Evolutionary conservation across 2,113 vertebrate genomes (phyloP).

Genomic region (Ctenodactylus gundi): DNA sequence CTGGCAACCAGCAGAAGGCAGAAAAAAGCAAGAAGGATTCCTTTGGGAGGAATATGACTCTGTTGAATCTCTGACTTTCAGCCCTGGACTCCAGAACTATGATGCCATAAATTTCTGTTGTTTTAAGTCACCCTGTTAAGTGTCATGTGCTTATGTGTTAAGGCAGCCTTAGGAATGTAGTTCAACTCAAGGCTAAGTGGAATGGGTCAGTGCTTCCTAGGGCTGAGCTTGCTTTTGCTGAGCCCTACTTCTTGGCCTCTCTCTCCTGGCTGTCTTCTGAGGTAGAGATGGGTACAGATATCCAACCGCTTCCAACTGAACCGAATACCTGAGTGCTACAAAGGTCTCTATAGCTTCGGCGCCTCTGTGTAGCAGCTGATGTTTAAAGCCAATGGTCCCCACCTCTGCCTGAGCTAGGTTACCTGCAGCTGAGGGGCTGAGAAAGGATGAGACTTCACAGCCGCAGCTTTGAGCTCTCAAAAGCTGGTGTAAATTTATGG

Average conservation of each 20-base stretch:
- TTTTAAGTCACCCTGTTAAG: not conserved
- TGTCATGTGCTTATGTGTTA: not conserved
- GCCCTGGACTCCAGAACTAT: not conserved
- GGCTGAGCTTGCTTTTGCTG: not conserved
- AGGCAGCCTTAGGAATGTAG: not conserved
- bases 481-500: conserved; percentile 48
- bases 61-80: not conserved
- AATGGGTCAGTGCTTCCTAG: not conserved
- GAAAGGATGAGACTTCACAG: not conserved
- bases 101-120: not conserved
- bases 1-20: not conserved
- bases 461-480: conserved; percentile 21
- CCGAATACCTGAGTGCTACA: not conserved
- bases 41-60: not conserved
- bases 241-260: not conserved
- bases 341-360: not conserved
- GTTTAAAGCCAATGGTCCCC: not conserved
- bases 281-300: not conserved
- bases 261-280: not conserved
- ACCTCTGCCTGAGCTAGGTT: not conserved
- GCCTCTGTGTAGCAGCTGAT: not conserved
- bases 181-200: not conserved
- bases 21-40: too few relatives aligned
- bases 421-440: not conserved
- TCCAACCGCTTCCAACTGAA: conserved; percentile 6